A percentile compares a stretch with the other conserved stretches of the same genome.
Evolutionary conservation across 2,797 vertebrate genomes (phyloP).

Genomic region (Epinephelus malabaricus): DNA sequence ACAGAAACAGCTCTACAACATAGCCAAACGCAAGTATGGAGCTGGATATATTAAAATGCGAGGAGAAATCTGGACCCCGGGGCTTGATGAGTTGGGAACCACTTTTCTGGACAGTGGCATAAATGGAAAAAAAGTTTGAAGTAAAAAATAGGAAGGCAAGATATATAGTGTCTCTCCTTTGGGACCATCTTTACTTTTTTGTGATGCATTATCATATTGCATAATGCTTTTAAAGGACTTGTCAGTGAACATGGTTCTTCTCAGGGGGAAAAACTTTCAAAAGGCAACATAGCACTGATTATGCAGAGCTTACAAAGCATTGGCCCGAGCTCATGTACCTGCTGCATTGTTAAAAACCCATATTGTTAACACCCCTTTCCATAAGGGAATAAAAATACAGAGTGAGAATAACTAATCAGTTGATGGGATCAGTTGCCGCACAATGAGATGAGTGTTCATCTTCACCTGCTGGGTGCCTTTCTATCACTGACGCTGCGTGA

Average conservation of each 20-base stretch:
- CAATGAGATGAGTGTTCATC: constrained; percentile 42
- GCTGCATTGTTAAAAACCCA: constrained; percentile 3
- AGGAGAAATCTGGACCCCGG: no score
- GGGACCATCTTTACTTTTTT: neutral
- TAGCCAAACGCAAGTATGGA: no score
- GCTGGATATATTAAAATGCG: no score
- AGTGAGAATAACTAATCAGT: constrained; percentile 33
- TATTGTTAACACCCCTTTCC: neutral
- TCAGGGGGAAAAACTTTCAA: neutral
- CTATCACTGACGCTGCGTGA: constrained; percentile 27
- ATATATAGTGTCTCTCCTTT: neutral
- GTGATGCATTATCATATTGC: neutral
- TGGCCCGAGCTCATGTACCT: neutral
- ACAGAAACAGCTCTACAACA: no score
- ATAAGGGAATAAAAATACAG: constrained; percentile 18
- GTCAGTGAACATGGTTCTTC: neutral
- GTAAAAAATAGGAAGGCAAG: constrained; percentile 1
- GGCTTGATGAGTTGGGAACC: no score
- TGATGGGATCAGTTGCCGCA: constrained; percentile 31
- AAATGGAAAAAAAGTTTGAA: neutral
- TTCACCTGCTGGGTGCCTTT: constrained; percentile 47
- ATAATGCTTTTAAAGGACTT: neutral
- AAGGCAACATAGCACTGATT: neutral
- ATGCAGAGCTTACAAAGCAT: neutral
- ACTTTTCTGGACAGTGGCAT: neutral